Base-by-base conservation (phyloP, 2,113 vertebrate genomes). In the Rhea americana region DNA sequence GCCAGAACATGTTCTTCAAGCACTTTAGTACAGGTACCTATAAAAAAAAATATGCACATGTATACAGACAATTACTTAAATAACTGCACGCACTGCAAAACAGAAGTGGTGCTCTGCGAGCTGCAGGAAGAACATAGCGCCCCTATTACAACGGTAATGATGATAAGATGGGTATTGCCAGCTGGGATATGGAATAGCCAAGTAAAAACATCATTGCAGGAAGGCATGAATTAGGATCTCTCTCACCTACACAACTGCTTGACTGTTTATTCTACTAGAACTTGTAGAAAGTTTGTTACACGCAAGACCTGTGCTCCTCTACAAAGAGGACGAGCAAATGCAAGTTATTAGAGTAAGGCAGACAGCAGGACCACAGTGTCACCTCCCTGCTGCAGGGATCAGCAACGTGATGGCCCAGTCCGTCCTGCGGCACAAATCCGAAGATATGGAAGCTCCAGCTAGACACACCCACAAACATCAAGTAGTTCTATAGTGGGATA, bases 301-400 rank as follows among this genome's bases (percentile, higher is more conserved):
- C 0, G 0, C 0, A 1, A 50, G 32, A 70, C 16, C 13, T 5
- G 6, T 3, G 11, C 2, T 68, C 37, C 18, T 68, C 32, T 9
- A 13, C 9, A 24, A 68, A 51, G 15, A 72, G 1, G 5, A 53
- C 6, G 17, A 35, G 0, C 19, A 28, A 55, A 19, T 19, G 61
- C 21, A 11, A 37, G 5, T 10, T 11, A 18, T 47, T 47, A 47
- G 17, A 32, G 12, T 14, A 47, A 41, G 43, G 10, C 41, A 47
- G 45, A 17, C 26, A 67, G 19, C 20, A n/a, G 45, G 45, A 47
- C 18, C 45, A 6, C 14, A 35, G 26, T 4, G 37, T 30, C 17
- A 8, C 17, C 74, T 77, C 28, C 20, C 45, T 18, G 18, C 0
- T 41, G 7, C 15, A 68, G 30, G 14, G 24, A 53, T 19, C 6